Percentiles rank a stretch among this genome's conserved stretches.
phyloP scores from a whole-genome alignment of 2,797 vertebrate species.

The Helostoma temminkii region DNA sequence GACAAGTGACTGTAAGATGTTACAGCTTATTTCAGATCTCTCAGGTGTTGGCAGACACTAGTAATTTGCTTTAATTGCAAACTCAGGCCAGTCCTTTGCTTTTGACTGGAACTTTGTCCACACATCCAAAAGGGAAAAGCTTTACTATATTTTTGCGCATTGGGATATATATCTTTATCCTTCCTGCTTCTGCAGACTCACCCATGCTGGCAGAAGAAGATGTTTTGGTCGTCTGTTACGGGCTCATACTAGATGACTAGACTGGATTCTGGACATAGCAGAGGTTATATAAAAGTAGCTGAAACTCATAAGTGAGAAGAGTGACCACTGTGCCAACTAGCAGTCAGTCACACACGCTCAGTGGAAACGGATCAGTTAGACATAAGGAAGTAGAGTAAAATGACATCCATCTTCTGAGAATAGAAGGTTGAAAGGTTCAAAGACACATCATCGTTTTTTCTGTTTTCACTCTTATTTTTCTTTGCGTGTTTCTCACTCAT shows the following conservation, averaged over 20 bases:
- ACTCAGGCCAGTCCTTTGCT: background rate
- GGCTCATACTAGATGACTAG: slow-evolving; percentile 58
- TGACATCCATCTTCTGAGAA: background rate
- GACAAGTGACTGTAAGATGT: slow-evolving; percentile 33
- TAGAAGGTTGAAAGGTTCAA: background rate
- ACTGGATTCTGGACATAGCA: slow-evolving; percentile 74
- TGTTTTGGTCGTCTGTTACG: slow-evolving; percentile 70
- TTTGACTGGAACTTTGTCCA: slow-evolving; percentile 1
- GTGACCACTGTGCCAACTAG: slow-evolving; percentile 44
- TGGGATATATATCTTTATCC: slow-evolving; percentile 21
- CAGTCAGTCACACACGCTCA: slow-evolving; percentile 32
- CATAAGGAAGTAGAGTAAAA: slow-evolving; percentile 20
- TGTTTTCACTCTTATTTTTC: background rate
- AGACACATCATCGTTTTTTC: background rate
- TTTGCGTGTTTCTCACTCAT: background rate
- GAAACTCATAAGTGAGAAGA: slow-evolving; percentile 36
- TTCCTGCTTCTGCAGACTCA: slow-evolving; percentile 16
- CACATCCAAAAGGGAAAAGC: background rate
- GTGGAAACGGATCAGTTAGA: slow-evolving; percentile 9
- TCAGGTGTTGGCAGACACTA: slow-evolving; percentile 4
- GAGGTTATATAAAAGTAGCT: slow-evolving; percentile 52
- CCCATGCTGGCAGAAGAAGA: slow-evolving; percentile 62
- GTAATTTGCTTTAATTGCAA: slow-evolving; percentile 4
- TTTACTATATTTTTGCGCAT: slow-evolving; percentile 1
- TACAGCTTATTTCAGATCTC: slow-evolving; percentile 10